Base-by-base conservation (phyloP, 2,113 vertebrate genomes). In the Crotalus horridus region DNA sequence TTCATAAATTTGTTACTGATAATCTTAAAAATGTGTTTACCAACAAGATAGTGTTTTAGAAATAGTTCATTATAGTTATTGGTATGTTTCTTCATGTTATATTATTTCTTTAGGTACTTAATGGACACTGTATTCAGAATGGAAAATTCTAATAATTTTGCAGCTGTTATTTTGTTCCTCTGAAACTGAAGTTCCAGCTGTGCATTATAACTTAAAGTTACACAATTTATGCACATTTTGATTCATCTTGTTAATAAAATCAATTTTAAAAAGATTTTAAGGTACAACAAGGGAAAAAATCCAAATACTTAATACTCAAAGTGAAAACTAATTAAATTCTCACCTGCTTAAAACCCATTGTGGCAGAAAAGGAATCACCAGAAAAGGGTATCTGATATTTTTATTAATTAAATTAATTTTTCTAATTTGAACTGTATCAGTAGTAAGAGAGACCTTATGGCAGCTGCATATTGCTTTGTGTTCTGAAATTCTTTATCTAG, bases 101-200 rank as follows among this genome's bases (percentile, higher is more conserved):
- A 96, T 4, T 93, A 91, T 95, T 12, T 33, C 90, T 85, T 21
- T 21, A 94, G 93, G 93, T 96, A 95, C 94, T 89, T 93, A 58
- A 92, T 95, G 90, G 95, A 91, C 69, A 92, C 91, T 96, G 95
- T 97, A 89, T 93, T 69, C 87, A 96, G 94, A 96, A 95, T 93
- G 96, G 95, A 95, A 97, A 96, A 95, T 96, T 96, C 94, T 94
- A 95, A 94, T 95, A 94, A 92, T 95, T 51, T 94, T 95, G 96
- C 96, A 97, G 96, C 96, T 97, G 97, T 97, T 96, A 94, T 92
- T 89, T 86, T 86, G 59, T 46, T 87, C 13, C 54, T 39, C 51
- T 92, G 26, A 89, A 94, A 96, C 51, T 0, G 81, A 94, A 85
- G 33, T 90, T 89, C 8, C 92, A 6, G 13, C 23, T 23, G 64